phyloP scores from a whole-genome alignment of 2,113 vertebrate genomes.

The Anolis sagrei region DNA sequence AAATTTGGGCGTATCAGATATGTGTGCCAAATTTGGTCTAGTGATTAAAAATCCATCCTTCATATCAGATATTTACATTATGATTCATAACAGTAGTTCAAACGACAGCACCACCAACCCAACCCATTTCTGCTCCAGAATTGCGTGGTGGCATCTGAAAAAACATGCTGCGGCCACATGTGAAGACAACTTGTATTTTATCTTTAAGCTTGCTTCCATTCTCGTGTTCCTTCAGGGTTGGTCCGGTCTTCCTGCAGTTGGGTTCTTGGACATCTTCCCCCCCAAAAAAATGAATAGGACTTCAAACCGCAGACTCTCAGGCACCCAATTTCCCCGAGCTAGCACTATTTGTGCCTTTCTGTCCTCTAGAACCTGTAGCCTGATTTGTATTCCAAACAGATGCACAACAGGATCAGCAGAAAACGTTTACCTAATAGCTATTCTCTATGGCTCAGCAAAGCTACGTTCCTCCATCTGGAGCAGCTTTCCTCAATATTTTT shows the following conservation, averaged over 20 bases:
- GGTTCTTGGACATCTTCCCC: not conserved
- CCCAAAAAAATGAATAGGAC: not conserved
- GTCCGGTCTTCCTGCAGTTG: no score
- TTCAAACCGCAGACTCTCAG: not conserved
- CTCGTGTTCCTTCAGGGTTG: not conserved
- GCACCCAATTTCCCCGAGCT: not conserved
- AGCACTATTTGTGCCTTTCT: not conserved
- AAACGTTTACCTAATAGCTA: no score
- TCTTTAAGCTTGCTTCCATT: not conserved
- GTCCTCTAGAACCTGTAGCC: not conserved
- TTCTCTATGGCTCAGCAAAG: no score
- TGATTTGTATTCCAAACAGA: not conserved
- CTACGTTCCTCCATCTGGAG: no score
- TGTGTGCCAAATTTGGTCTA: no score
- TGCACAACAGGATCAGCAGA: not conserved
- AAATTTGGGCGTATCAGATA: no score
- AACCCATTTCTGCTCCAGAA: not conserved
- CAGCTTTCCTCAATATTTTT: no score
- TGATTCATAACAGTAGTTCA: no score
- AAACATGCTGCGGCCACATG: no score
- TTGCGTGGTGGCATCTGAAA: no score
- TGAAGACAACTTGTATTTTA: not conserved
- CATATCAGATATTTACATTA: no score
- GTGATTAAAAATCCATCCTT: no score
- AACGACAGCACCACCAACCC: not conserved